Conservation (phyloP, 2,113 vertebrate species). For the Cyprinodon tularosa region DNA sequence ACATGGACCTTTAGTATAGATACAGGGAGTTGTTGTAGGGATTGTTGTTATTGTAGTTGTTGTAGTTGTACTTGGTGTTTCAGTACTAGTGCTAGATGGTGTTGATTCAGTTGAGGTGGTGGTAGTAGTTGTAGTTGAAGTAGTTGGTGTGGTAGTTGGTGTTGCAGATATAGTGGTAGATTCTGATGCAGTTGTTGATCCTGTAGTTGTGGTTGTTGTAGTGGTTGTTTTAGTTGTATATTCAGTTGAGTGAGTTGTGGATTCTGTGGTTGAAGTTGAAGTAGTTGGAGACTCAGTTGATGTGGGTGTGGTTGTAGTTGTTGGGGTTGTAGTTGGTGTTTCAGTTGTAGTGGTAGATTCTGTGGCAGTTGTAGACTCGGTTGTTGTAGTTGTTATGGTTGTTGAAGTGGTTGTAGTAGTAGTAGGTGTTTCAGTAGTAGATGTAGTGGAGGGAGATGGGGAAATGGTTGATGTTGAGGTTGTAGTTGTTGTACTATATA, state of each 20-base stretch:
- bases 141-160: not conserved
- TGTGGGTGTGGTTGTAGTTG: no score
- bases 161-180: not conserved
- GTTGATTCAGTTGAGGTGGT: not conserved
- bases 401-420: not conserved
- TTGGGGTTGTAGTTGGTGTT: no score
- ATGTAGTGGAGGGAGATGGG: not conserved
- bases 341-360: no score
- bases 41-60: constrained; percentile 2
- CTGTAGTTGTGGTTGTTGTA: not conserved
- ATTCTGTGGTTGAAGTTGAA: not conserved
- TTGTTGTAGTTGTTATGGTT: no score
- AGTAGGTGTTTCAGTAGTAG: not conserved
- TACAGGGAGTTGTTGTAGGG: constrained; percentile 5
- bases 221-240: not conserved
- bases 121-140: not conserved
- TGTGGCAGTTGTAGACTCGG: no score
- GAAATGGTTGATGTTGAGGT: not conserved
- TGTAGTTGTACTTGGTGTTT: not conserved
- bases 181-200: not conserved
- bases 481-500: not conserved
- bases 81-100: not conserved
- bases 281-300: not conserved
- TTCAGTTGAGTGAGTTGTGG: not conserved
- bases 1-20: constrained; percentile 23